A percentile compares a stretch with the other conserved stretches of the same genome.
phyloP scores from a whole-genome alignment of 2,888 invertebrate genomes.

The Megamerina dolium region DNA sequence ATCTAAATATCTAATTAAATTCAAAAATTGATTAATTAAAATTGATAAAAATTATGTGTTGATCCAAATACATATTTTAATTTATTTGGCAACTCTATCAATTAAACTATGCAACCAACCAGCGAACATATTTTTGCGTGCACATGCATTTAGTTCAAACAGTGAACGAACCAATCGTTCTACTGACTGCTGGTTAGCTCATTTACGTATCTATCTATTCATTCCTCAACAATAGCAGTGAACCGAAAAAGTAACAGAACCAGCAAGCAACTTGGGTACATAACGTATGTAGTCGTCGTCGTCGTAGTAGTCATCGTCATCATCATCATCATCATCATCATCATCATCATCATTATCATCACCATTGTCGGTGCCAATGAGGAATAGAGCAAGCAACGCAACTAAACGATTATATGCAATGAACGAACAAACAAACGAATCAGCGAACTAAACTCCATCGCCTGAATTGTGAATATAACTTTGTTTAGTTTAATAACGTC shows the following conservation, averaged over 20 bases:
- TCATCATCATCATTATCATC: not conserved
- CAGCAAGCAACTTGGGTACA: constrained; percentile 9
- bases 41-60: too few species aligned
- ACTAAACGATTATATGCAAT: too few species aligned
- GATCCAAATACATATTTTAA: too few species aligned
- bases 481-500: constrained; percentile 25
- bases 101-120: too few species aligned
- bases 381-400: not conserved
- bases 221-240: not conserved
- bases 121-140: too few species aligned
- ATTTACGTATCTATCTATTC: not conserved
- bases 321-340: not conserved
- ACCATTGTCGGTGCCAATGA: not conserved
- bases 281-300: not conserved
- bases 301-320: too few species aligned
- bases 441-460: constrained; percentile 3
- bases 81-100: too few species aligned
- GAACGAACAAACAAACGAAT: not conserved
- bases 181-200: too few species aligned
- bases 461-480: constrained; percentile 6
- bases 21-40: too few species aligned
- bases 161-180: too few species aligned
- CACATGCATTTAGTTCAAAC: too few species aligned
- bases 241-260: not conserved
- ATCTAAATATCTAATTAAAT: too few species aligned